Percentiles rank a stretch among this genome's conserved stretches.
Conservation (phyloP, 2,888 invertebrate species). For the Chrysolina haemoptera region DNA sequence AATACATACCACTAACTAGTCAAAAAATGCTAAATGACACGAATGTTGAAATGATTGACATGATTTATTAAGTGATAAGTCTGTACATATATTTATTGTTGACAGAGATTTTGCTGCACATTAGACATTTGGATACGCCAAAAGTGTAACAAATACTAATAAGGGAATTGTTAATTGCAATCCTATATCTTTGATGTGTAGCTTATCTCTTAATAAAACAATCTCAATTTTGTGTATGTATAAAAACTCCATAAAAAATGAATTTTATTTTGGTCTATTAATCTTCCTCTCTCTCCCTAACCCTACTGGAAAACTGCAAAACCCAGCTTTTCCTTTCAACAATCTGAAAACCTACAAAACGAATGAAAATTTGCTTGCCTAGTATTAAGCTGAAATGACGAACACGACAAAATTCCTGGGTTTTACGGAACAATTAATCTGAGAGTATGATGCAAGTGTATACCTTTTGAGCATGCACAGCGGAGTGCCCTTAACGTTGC, state of each 20-base stretch:
- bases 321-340: too few species aligned
- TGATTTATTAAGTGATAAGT: not conserved
- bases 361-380: too few species aligned
- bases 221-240: not conserved
- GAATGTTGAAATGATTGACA: constrained; percentile 24
- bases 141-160: not conserved
- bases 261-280: not conserved
- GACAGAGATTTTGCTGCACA: not conserved
- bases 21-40: constrained; percentile 33
- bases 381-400: too few species aligned
- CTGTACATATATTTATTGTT: constrained; percentile 15
- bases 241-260: not conserved
- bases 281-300: too few species aligned
- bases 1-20: constrained; percentile 33
- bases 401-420: too few species aligned
- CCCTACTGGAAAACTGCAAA: too few species aligned
- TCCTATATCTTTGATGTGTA: constrained; percentile 9
- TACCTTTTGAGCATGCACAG: too few species aligned
- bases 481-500: too few species aligned
- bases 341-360: too few species aligned
- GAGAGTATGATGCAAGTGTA: too few species aligned
- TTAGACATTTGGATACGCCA: not conserved
- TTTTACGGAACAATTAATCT: too few species aligned
- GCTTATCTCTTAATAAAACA: not conserved
- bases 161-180: not conserved